Base-by-base conservation (phyloP, 2,113 vertebrate species). In the Hoplias malabaricus region DNA sequence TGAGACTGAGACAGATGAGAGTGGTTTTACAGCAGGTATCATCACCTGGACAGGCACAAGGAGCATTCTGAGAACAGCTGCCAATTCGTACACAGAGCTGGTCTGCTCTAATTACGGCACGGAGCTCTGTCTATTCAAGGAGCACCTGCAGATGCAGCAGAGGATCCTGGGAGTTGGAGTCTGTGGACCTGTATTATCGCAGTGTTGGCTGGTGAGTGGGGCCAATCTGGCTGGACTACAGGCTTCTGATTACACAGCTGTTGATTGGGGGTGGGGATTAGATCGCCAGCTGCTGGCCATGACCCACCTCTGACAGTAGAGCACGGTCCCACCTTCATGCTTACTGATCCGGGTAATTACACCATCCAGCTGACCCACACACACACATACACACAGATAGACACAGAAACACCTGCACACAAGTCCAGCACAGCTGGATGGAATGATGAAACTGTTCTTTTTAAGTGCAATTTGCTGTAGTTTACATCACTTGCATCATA, bases 331-430 rank as follows among this genome's bases (percentile, higher is more conserved):
- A 90, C 82, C 85, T 92, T 90, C 84, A 87, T 84, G 87, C 75
- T 73, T 88, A 88, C 66, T 87, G 89, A 90, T 90, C 83, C 88
- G 77, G 78, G 84, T 93, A 91, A 92, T 94, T 87, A 91, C 80
- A 69, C 72, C 75, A 81, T 86, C 80, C 86, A 87, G 71, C 74
- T 86, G 78, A 83, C 84, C 65, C 84, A 12, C 77, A 85, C 5
- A 33, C 69, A 73, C 80, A 70, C 12, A 11, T 29, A 43, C 25
- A 42, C 56, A 57, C 38, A 59, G 36, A 53, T 27, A 33, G 36
- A 53, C 59, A 56, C 38, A 79, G 65, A 82, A 65, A 79, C 77
- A 75, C 34, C 71, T 79, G 67, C 33, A 75, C 65, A 19, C 8
- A 11, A 62, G 21, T 53, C 40, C 3, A 23, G 25, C 6, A n/a